Evolutionary conservation across 2,888 invertebrate species (phyloP), one percentile per base, ranked within the genome.

Genomic region (Elysia crispata): DNA sequence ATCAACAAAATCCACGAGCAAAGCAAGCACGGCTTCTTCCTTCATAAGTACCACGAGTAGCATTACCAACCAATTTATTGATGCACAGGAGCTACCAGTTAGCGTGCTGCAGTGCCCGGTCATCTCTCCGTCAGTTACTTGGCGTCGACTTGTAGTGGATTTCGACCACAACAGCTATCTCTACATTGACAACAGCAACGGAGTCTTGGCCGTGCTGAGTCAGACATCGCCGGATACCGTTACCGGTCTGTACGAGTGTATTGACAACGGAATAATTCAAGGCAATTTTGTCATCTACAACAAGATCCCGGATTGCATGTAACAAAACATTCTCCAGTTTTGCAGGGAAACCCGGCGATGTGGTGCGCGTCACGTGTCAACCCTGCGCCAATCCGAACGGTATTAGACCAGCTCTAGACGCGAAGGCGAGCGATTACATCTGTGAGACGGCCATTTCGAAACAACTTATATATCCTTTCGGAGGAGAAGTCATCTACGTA

Each of bases 201-300:
- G 67, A 18, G 67, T 66, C 5, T 30, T 66, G 25, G 30, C 67
- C 15, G 30, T 66, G 18, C 30, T 30, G 25, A 66, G 30, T 23
- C 67, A 66, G 30, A 66, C 30, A 30, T 25, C 67, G 30, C 18
- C 30, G 1, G 25, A 28, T 13, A 60, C 23, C 8, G 1, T 31
- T 1, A 70, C 70, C 31, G 70, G 70, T 33, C 20, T 70, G 13
- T 70, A 70, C 33, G 70, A 70, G 41, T 70, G 70, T 70, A 6
- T 23, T 20, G n/a, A 60, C 20, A 23, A 23, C 20, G 60, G 60
- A 18, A 15, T 23, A 8, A 20, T 23, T 23, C 60, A 60, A 18
- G 60, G 60, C 3, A 5, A 60, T 23, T 60, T 60, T 23, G 23
- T 23, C 60, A 23, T 60, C 5, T 60, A 60, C 15, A 41, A 41